Evolutionary conservation across 2,888 invertebrate species (phyloP), one percentile per base, ranked within the genome.

Genomic region (Acanthosepion esculentum): DNA sequence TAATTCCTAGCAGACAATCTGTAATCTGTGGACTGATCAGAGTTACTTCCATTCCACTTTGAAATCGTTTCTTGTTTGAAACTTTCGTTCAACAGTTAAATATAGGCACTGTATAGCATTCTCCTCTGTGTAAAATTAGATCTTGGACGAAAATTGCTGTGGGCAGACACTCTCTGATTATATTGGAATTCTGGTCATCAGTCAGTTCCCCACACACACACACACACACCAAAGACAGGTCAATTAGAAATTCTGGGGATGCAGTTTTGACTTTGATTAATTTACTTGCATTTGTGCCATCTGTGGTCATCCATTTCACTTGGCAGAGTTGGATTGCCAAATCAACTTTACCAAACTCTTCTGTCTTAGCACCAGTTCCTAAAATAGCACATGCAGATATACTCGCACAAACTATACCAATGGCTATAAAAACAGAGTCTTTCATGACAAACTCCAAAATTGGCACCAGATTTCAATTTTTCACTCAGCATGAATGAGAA

Each of bases 261-360:
- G 33, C 78, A 78, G 78, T 78, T 78, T 78, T 10, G 78, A n/a
- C 78, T 78, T 78, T 78, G n/a, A 78, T 78, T 78, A 78, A 78
- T 78, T 78, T 78, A 78, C n/a, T 78, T 78, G 78, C 33, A 78
- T 78, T 78, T 78, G n/a, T 78, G 78, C 78, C 78, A 78, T 78
- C 78, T 78, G n/a, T 33, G 78, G 78, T 78, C 78, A 78, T 78
- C 33, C 78, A 78, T 33, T 78, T 78, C 78, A 78, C 78, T 78
- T 78, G 78, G 78, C 78, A 78, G n/a, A 33, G 33, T 78, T 15
- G n/a, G 33, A 33, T n/a, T 33, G 18, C 12, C 33, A 15, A 33
- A 33, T n/a, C 78, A 78, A 33, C n/a, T 3, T 78, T 18, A 78
- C n/a, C n/a, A 78, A 78, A 78, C n/a, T 78, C 23, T 78, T 12